A percentile compares a stretch with the other conserved stretches of the same genome.
Conservation (phyloP, 2,113 vertebrate species). For the Paraplagusia blochii region DNA sequence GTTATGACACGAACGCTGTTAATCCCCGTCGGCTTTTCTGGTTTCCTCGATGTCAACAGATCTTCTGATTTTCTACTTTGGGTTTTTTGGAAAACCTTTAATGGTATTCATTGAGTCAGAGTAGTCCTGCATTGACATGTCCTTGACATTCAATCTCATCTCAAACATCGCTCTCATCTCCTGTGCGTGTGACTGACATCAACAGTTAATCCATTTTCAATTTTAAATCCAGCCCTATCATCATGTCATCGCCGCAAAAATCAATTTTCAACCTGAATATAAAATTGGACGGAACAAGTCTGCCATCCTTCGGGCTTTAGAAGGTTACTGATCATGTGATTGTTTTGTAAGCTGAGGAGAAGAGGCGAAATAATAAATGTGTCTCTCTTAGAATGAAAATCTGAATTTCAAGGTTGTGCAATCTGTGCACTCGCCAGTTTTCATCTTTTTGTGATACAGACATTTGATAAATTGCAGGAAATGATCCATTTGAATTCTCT, state of each 20-base stretch:
- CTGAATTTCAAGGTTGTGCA: too few relatives aligned
- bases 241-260: conserved; percentile 8
- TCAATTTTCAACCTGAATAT: conserved; percentile 11
- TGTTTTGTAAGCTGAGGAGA: conserved; percentile 8
- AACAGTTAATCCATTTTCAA: conserved; percentile 29
- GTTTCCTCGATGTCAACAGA: too few relatives aligned
- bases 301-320: conserved; percentile 11
- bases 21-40: too few relatives aligned
- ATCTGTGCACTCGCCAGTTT: too few relatives aligned
- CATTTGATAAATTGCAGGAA: too few relatives aligned
- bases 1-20: too few relatives aligned
- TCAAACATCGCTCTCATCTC: conserved; percentile 44
- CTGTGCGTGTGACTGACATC: neutral
- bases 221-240: conserved; percentile 24
- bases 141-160: conserved; percentile 52
- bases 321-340: conserved; percentile 22
- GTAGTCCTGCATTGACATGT: conserved; percentile 31
- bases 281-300: conserved; percentile 9
- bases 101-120: conserved; percentile 35
- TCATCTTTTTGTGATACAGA: too few relatives aligned
- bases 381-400: too few relatives aligned
- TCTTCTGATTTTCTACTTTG: conserved; percentile 1
- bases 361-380: neutral
- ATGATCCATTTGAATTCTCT: too few relatives aligned
- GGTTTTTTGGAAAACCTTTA: neutral